A percentile compares a stretch with the other conserved stretches of the same genome.
These are phyloP conservation scores for Cecropterus lyciades DNA, from an alignment of 1,140 invertebrate genomes.

Conservation along the genomic window DNA sequence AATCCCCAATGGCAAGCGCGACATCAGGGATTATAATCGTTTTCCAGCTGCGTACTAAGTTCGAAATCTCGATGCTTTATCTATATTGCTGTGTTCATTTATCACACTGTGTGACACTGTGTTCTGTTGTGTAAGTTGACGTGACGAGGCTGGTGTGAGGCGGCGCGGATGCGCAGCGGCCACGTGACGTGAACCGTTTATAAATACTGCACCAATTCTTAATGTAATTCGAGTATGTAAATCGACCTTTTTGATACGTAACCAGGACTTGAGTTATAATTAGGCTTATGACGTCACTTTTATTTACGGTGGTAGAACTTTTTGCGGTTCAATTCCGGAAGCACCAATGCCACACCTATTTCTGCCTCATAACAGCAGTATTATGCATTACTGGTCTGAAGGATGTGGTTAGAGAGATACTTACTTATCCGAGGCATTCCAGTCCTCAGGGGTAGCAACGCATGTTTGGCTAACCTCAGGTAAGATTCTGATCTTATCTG, in stretches of 20 bases:
- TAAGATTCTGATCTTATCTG: no score
- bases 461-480: no score
- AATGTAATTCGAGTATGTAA: constrained; percentile 23
- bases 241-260: constrained; percentile 22
- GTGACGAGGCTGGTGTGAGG: constrained; percentile 17
- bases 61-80: constrained; percentile 5
- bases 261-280: not conserved
- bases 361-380: no score
- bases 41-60: constrained; percentile 39
- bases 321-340: no score
- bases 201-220: constrained; percentile 39
- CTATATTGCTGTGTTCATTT: constrained; percentile 27
- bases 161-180: constrained; percentile 37
- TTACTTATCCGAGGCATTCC: no score
- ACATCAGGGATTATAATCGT: constrained; percentile 50
- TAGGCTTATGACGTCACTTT: not conserved
- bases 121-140: constrained; percentile 29
- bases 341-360: no score
- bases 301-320: no score
- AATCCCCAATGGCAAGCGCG: constrained; percentile 52
- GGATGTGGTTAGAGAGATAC: no score
- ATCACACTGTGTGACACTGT: constrained; percentile 34
- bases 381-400: no score
- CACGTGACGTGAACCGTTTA: constrained; percentile 43
- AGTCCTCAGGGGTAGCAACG: no score